Base-by-base conservation (phyloP, 2,888 invertebrate species). In the Drosophila mayaguana region DNA sequence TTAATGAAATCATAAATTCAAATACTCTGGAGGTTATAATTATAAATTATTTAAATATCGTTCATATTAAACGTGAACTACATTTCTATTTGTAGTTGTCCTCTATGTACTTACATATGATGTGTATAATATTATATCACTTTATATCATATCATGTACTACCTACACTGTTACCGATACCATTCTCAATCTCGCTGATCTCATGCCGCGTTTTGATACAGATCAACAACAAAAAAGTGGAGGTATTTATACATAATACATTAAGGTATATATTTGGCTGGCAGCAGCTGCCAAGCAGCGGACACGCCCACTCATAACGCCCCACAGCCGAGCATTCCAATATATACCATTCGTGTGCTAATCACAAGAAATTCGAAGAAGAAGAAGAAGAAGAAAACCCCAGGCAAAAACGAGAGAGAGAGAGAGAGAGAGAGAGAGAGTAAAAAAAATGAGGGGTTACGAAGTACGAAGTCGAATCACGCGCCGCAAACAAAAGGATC, bases 341-440 rank as follows among this genome's bases (percentile, higher is more conserved):
- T 71, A 68, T 74, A 73, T 70, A 68, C 63, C 48, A 74, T 85
- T 89, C 82, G 74, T 85, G 88, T 89, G 89, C 89, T 89, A 85
- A 89, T 89, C 88, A 87, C 89, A 69, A 83, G 83, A 81, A 84
- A 88, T 89, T 85, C 89, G 82, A 76, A 60, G 68, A 54, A 48
- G 36, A 34, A 16, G 78, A 85, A 85, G n/a, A n/a, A n/a, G n/a
- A n/a, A n/a, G n/a, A n/a, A 50, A 28, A 53, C 45, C 66, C 70
- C 53, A 63, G 50, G 54, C 28, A 51, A 36, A 48, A 25, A 48
- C 1, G n/a, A n/a, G 18, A 25, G 14, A 42, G 25, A 14, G 22
- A 25, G 9, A 42, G n/a, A n/a, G 5, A 32, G 16, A 11, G 25
- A 16, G 22, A 20, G 14, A 42, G n/a, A n/a, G 5, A 32, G n/a